A percentile compares a stretch with the other conserved stretches of the same genome.
These are phyloP conservation scores for Littorina saxatilis DNA, from an alignment of 1,140 invertebrate genomes.

Conservation along the genomic window DNA sequence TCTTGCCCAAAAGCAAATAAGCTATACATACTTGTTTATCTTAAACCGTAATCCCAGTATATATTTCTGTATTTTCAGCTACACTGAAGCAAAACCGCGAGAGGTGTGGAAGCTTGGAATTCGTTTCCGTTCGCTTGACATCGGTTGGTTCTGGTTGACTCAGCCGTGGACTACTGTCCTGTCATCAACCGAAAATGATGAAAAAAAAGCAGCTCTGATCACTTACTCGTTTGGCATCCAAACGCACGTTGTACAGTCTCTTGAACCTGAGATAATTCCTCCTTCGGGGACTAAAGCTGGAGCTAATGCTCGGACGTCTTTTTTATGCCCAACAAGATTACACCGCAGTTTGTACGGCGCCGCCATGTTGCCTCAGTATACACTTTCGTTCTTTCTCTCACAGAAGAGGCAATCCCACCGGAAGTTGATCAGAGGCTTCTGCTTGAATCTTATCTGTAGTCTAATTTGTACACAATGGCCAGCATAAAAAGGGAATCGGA, in stretches of 20 bases:
- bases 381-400: not conserved
- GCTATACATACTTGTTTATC: too few relatives aligned
- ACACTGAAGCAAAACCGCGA: too few relatives aligned
- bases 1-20: too few relatives aligned
- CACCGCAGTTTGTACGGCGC: slow-evolving; percentile 85
- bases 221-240: slow-evolving; percentile 88
- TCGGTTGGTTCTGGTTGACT: too few relatives aligned
- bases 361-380: slow-evolving; percentile 60
- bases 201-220: not conserved
- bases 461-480: slow-evolving; percentile 6
- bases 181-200: too few relatives aligned
- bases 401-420: slow-evolving; percentile 11
- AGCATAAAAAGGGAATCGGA: slow-evolving; percentile 22
- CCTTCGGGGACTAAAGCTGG: slow-evolving; percentile 80
- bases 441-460: not conserved
- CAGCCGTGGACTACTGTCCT: too few relatives aligned
- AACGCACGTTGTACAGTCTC: slow-evolving; percentile 89
- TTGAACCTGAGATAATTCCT: slow-evolving; percentile 88
- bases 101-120: too few relatives aligned
- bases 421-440: slow-evolving; percentile 22
- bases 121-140: too few relatives aligned
- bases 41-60: too few relatives aligned
- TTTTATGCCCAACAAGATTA: slow-evolving; percentile 85
- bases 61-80: too few relatives aligned
- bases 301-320: slow-evolving; percentile 88